phyloP scores from a whole-genome alignment of 1,140 invertebrate genomes.

The Aleiodes sp. region DNA sequence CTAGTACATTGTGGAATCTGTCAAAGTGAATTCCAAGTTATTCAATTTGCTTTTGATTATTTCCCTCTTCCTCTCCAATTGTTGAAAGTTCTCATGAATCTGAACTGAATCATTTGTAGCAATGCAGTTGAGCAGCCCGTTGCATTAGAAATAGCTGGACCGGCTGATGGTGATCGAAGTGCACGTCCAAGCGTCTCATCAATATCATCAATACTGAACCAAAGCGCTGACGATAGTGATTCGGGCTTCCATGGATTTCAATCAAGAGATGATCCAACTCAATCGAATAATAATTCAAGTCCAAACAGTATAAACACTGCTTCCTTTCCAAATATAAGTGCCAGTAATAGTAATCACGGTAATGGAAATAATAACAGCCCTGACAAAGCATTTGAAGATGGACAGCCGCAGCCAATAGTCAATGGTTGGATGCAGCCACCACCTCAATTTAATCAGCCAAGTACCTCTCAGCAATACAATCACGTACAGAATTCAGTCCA shows the following conservation, averaged over 20 bases:
- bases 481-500: slow-evolving; percentile 16
- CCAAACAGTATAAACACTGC: slow-evolving; percentile 58
- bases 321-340: slow-evolving; percentile 54
- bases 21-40: not conserved
- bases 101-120: slow-evolving; percentile 41
- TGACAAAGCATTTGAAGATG: slow-evolving; percentile 36
- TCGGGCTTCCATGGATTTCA: slow-evolving; percentile 70
- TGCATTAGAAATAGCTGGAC: slow-evolving; percentile 44
- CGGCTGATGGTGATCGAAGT: slow-evolving; percentile 52
- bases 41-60: not conserved
- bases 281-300: slow-evolving; percentile 59
- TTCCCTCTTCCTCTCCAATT: too few species aligned
- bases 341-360: slow-evolving; percentile 50
- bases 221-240: slow-evolving; percentile 69
- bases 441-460: slow-evolving; percentile 44
- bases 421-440: slow-evolving; percentile 59
- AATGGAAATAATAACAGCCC: slow-evolving; percentile 37
- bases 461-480: slow-evolving; percentile 47
- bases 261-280: slow-evolving; percentile 59
- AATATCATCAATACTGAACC: slow-evolving; percentile 66
- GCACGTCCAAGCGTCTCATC: slow-evolving; percentile 63
- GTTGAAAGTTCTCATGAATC: not conserved
- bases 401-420: slow-evolving; percentile 44
- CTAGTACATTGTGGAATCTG: not conserved
- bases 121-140: slow-evolving; percentile 45